Percentiles rank a stretch among this genome's conserved stretches.
These are phyloP conservation scores for Nipponia nippon DNA, from an alignment of 2,113 vertebrate species.

Conservation along the genomic window DNA sequence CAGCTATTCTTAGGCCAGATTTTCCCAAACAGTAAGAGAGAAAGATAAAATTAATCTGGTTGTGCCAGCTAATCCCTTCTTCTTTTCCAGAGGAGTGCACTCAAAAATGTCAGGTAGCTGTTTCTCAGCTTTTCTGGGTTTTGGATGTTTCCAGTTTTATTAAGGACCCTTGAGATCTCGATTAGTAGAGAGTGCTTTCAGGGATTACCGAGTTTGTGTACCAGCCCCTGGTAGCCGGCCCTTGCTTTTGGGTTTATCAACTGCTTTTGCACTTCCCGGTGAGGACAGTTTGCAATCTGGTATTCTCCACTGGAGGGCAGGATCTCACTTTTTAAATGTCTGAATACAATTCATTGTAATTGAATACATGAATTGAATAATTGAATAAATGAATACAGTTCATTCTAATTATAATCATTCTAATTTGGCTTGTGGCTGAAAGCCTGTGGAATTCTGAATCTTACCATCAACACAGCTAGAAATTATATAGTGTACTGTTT, in stretches of 20 bases:
- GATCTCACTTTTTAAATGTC: not conserved
- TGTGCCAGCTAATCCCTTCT: not conserved
- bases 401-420: not conserved
- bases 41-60: not conserved
- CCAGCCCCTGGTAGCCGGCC: rapidly evolving
- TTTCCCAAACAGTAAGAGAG: not conserved
- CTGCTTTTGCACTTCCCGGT: not conserved
- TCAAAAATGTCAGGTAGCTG: not conserved
- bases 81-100: not conserved
- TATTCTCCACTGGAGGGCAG: conserved; percentile 56
- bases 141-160: not conserved
- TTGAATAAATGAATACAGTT: not conserved
- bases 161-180: not conserved
- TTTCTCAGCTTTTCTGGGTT: not conserved
- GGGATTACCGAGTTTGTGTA: rapidly evolving
- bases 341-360: not conserved
- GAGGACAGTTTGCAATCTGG: not conserved
- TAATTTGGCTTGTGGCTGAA: not conserved
- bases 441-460: not conserved
- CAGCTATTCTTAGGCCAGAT: not conserved
- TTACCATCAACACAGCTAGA: not conserved
- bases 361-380: not conserved
- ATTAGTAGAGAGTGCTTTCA: not conserved
- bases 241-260: not conserved
- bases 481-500: not conserved